Base-by-base conservation (phyloP, 2,113 vertebrate genomes). In the Mohoua ochrocephala region DNA sequence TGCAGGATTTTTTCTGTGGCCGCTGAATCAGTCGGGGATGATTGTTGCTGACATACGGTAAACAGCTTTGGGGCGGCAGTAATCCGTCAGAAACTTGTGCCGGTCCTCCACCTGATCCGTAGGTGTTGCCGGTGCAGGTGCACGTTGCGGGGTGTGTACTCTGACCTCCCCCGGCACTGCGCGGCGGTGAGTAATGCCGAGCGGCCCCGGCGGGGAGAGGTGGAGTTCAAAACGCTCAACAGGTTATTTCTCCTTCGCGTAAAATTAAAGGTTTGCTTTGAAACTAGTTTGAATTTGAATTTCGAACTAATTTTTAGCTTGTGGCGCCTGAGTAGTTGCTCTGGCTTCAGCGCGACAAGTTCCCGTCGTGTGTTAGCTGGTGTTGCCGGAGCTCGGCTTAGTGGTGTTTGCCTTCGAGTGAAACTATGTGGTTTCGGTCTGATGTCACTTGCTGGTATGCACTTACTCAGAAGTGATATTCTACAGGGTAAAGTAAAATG, bases 361-460 rank as follows among this genome's bases (percentile, higher is more conserved):
- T 90, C 26, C 50, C 50, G 2, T 16, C 21, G 49, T 35, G 70
- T 8, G 52, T 53, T 42, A 4, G 65, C 16, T 6, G 69, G 35
- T 11, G 35, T 26, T 23, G 52, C 59, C 14, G 37, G 31, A 23
- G 78, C 71, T 24, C 6, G 10, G 53, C 39, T 28, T 3, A 4
- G 70, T 28, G 82, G 61, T 50, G 91, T 33, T 54, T 39, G 92
- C 91, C 94, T 52, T 37, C 61, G 11, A 81, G 93, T 80, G 98
- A 98, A 98, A 98, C 98, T 97, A 4, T 16, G 95, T 13, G 93
- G 98, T 98, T 98, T 98, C 98, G 98, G 91, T 97, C 96, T 98
- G 98, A 98, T 97, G 98, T 98, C 97, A 96, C 93, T 65, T 20
- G 8, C 44, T 75, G 92, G 96, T 87, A 89, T 65, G 93, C 49